phyloP scores from a whole-genome alignment of 2,113 vertebrate species.

The Brachypodius melanocephalos region DNA sequence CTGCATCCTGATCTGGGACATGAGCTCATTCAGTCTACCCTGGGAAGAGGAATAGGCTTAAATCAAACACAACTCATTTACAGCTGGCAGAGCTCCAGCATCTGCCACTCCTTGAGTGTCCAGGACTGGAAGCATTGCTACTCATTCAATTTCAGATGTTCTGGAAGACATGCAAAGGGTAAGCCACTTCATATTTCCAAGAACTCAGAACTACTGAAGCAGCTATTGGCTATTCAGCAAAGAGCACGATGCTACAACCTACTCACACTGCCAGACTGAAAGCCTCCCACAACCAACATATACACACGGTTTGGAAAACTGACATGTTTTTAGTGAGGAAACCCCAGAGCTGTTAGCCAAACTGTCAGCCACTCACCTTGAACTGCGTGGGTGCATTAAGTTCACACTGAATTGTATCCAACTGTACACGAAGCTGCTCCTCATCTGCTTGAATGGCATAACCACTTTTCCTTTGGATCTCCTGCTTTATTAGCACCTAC shows the following conservation, averaged over 20 bases:
- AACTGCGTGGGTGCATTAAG: slow-evolving; percentile 97
- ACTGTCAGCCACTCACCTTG: slow-evolving; percentile 76
- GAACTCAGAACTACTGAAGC: background rate
- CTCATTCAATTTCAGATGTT: background rate
- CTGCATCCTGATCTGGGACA: slow-evolving; percentile 99
- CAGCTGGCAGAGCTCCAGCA: background rate
- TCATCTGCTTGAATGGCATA: slow-evolving; percentile 97
- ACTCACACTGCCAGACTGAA: background rate
- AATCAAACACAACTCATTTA: background rate
- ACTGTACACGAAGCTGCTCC: slow-evolving; percentile 93
- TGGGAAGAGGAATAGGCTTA: slow-evolving; percentile 51
- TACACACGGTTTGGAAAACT: fast-evolving
- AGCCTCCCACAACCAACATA: background rate
- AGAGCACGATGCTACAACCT: background rate
- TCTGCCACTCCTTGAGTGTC: background rate
- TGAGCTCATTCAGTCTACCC: slow-evolving; percentile 96
- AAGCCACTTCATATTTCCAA: background rate
- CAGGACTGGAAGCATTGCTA: fast-evolving
- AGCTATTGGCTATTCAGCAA: background rate
- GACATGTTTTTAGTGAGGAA: background rate
- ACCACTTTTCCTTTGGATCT: slow-evolving; percentile 95
- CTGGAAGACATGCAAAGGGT: background rate
- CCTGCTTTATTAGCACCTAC: slow-evolving; percentile 95
- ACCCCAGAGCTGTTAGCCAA: background rate
- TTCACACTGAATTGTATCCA: slow-evolving; percentile 95